phyloP scores from a whole-genome alignment of 1,140 invertebrate genomes.

The Propsilocerus akamusi region DNA sequence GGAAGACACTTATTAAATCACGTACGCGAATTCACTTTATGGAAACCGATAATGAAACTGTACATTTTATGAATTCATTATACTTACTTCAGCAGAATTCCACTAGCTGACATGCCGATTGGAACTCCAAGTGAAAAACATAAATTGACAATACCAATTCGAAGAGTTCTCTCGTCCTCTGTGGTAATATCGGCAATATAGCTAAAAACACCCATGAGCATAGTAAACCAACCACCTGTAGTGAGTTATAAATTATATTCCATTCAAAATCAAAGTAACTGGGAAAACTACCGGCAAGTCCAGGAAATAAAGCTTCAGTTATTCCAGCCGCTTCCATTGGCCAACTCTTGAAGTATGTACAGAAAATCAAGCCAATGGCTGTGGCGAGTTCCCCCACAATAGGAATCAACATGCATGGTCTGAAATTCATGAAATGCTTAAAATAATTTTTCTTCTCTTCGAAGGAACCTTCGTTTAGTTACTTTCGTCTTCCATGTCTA shows the following conservation, averaged over 20 bases:
- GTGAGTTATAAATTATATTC: not conserved
- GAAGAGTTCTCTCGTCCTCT: constrained; percentile 54
- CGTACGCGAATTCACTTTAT: not conserved
- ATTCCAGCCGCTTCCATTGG: constrained; percentile 59
- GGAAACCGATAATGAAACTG: not conserved
- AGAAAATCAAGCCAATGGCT: constrained; percentile 53
- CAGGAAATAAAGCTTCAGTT: constrained; percentile 56
- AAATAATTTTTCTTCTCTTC: constrained; percentile 11
- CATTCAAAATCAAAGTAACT: not conserved
- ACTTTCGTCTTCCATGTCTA: constrained; percentile 45
- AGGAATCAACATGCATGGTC: constrained; percentile 61
- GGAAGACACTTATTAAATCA: not conserved
- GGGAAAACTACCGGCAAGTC: constrained; percentile 30
- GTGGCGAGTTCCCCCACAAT: constrained; percentile 63
- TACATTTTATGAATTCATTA: not conserved
- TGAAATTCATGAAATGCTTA: not conserved
- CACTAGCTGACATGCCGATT: constrained; percentile 55
- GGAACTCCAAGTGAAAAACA: constrained; percentile 64
- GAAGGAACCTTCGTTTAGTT: constrained; percentile 9
- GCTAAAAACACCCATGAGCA: constrained; percentile 79
- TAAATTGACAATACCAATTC: constrained; percentile 68
- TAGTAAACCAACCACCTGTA: constrained; percentile 61
- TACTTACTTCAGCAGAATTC: constrained; percentile 35
- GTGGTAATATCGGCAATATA: constrained; percentile 74
- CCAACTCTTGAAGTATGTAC: constrained; percentile 56